These are phyloP conservation scores for Coregonus ussuriensis DNA, from an alignment of 2,797 vertebrate species.

Conservation along the genomic window DNA sequence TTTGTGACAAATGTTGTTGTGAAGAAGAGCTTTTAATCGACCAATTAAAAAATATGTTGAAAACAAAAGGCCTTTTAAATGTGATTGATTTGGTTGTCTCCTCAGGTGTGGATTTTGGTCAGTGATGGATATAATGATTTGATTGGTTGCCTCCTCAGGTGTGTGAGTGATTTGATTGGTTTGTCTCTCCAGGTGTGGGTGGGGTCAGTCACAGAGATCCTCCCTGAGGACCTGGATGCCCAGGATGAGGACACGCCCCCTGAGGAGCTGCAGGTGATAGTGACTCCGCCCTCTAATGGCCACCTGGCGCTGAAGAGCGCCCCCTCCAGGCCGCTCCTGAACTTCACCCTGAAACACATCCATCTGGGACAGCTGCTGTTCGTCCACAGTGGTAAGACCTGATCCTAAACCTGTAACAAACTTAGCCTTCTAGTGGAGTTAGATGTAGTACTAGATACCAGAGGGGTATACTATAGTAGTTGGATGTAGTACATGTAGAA, in stretches of 20 bases:
- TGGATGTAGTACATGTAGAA: too few relatives aligned
- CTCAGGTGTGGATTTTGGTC: neutral
- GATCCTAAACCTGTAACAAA: too few relatives aligned
- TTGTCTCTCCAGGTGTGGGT: slow-evolving; percentile 82
- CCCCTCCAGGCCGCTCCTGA: slow-evolving; percentile 78
- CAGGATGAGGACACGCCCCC: slow-evolving; percentile 81
- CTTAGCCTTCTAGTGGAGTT: too few relatives aligned
- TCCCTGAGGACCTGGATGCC: slow-evolving; percentile 75
- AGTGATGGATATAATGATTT: too few relatives aligned
- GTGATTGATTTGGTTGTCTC: neutral
- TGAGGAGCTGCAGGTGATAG: slow-evolving; percentile 78
- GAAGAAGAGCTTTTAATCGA: too few relatives aligned
- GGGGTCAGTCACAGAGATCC: slow-evolving; percentile 85
- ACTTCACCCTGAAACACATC: slow-evolving; percentile 88
- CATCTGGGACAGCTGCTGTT: slow-evolving; percentile 83
- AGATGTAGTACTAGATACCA: too few relatives aligned
- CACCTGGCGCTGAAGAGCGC: slow-evolving; percentile 85
- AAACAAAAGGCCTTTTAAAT: too few relatives aligned
- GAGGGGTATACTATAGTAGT: too few relatives aligned
- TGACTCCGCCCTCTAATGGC: slow-evolving; percentile 86
- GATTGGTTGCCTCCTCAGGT: too few relatives aligned
- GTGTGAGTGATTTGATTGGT: neutral
- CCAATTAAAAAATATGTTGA: too few relatives aligned
- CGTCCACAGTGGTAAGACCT: slow-evolving; percentile 81
- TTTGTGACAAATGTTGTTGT: neutral